Percentiles rank a stretch among this genome's conserved stretches.
Conservation (phyloP, 2,113 vertebrate species). For the Pseudois nayaur region DNA sequence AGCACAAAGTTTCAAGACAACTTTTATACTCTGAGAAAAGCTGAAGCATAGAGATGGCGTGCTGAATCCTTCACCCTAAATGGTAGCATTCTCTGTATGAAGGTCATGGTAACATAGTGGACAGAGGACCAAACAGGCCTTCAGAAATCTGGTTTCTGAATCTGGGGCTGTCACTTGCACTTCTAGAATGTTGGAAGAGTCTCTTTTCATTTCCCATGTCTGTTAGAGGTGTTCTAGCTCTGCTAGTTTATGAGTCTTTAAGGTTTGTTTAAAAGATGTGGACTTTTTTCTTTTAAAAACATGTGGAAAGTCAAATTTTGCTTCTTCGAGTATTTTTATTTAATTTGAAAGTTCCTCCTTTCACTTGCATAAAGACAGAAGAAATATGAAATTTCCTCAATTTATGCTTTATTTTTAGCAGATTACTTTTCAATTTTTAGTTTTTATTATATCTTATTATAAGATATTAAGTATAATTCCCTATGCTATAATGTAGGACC, state of each 20-base stretch:
- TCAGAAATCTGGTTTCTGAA: not conserved
- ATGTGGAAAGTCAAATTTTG: not conserved
- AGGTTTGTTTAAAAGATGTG: not conserved
- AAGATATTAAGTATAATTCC: not conserved
- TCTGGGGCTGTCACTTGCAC: not conserved
- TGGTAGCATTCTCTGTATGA: not conserved
- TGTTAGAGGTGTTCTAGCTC: not conserved
- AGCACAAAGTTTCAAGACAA: constrained; percentile 9
- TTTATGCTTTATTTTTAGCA: not conserved
- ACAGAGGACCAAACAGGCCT: not conserved
- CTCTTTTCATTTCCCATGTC: not conserved
- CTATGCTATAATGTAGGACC: not conserved
- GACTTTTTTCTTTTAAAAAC: not conserved
- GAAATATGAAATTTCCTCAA: not conserved
- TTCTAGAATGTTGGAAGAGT: not conserved
- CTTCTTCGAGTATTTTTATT: not conserved
- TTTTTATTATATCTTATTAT: not conserved
- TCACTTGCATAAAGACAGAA: not conserved
- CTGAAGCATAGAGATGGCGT: not conserved
- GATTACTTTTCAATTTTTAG: not conserved
- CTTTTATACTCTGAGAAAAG: not conserved
- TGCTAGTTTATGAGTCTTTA: not conserved
- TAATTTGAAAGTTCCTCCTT: not conserved
- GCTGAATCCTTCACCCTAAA: not conserved
- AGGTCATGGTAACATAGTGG: fast-evolving